These are phyloP conservation scores for Chloroclystis v-ata DNA, from an alignment of 2,888 invertebrate genomes.

Conservation along the genomic window DNA sequence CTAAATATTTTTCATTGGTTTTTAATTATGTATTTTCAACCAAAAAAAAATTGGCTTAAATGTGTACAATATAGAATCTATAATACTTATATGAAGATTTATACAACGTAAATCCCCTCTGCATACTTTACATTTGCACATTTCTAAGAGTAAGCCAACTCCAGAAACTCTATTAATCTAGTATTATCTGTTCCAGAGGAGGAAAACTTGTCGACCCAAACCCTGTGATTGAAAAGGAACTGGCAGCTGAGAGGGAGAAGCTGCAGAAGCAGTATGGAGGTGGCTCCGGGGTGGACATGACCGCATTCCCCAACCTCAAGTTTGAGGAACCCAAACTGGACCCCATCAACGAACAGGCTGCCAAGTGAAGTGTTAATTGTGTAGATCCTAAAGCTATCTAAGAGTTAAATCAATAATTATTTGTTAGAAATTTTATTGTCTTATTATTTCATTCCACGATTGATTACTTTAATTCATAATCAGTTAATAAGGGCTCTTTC, in stretches of 20 bases:
- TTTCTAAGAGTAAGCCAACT: no score
- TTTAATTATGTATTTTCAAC: no score
- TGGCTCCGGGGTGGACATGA: conserved; percentile 88
- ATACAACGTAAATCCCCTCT: no score
- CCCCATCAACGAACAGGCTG: conserved; percentile 76
- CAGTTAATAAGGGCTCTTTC: no score
- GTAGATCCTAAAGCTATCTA: conserved; percentile 25
- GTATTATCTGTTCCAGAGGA: conserved; percentile 74
- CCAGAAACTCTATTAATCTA: no score
- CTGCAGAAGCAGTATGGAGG: conserved; percentile 88
- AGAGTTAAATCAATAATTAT: conserved; percentile 27
- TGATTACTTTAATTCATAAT: background rate
- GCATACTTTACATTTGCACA: no score
- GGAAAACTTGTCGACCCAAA: conserved; percentile 90
- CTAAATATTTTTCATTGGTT: no score
- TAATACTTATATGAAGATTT: no score
- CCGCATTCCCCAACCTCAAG: conserved; percentile 91
- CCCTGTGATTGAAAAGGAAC: conserved; percentile 85
- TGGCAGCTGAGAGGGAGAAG: conserved; percentile 88
- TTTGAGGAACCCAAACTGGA: conserved; percentile 86
- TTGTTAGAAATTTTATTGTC: conserved; percentile 22
- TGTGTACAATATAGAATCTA: no score
- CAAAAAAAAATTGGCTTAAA: no score
- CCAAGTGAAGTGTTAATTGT: conserved; percentile 49
- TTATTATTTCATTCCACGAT: background rate